A percentile compares a stretch with the other conserved stretches of the same genome.
phyloP scores from a whole-genome alignment of 2,888 invertebrate genomes.

The Xestia c-nigrum region DNA sequence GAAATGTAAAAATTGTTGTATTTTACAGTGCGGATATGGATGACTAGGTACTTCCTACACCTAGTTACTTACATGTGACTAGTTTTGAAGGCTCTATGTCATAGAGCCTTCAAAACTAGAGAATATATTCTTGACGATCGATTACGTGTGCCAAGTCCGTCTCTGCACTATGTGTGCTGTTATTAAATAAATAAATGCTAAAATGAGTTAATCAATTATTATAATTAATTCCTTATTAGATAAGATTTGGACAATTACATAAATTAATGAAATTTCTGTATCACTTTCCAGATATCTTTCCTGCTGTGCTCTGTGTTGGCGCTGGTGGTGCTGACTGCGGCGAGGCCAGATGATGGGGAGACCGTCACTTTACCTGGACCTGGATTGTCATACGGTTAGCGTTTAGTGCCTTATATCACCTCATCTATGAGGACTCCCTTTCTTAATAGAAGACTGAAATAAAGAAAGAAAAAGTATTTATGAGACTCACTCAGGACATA shows the following conservation, averaged over 20 bases:
- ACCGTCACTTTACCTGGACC: conserved; percentile 81
- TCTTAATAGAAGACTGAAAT: too few species aligned
- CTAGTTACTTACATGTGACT: conserved; percentile 6
- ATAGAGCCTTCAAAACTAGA: too few species aligned
- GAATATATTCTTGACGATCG: neutral
- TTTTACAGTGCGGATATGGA: conserved; percentile 39
- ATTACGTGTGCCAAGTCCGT: neutral
- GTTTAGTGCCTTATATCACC: neutral
- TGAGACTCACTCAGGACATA: too few species aligned
- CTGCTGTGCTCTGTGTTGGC: conserved; percentile 64
- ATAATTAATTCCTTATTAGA: neutral
- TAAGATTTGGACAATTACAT: neutral
- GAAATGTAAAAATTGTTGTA: conserved; percentile 18
- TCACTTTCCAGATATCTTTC: conserved; percentile 57
- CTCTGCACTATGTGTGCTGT: neutral
- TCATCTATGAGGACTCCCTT: neutral
- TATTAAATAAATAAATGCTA: neutral
- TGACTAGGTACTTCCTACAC: conserved; percentile 23
- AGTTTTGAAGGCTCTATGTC: too few species aligned
- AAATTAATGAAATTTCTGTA: neutral
- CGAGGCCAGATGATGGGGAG: conserved; percentile 81
- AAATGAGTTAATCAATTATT: neutral
- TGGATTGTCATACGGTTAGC: conserved; percentile 83
- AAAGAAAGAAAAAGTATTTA: too few species aligned
- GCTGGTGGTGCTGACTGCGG: conserved; percentile 53